These are phyloP conservation scores for Ophthalmolycus amberensis DNA, from an alignment of 2,113 vertebrate species.

Conservation along the genomic window DNA sequence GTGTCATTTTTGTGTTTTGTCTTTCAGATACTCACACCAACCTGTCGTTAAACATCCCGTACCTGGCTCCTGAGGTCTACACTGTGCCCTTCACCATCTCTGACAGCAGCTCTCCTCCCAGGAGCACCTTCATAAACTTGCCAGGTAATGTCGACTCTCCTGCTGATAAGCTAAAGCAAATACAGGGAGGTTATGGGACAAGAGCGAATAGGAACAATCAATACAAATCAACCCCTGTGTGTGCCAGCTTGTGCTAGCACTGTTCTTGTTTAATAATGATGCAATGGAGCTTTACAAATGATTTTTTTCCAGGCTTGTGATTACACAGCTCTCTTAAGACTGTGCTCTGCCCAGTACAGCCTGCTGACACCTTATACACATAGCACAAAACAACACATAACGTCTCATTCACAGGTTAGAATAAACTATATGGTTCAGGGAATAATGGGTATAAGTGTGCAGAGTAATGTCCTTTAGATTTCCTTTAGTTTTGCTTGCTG, in stretches of 20 bases:
- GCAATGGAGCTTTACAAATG: constrained; percentile 40
- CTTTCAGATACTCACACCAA: constrained; percentile 85
- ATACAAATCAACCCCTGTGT: constrained; percentile 41
- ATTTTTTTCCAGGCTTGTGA: constrained; percentile 65
- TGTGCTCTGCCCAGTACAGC: constrained; percentile 16
- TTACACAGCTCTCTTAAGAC: constrained; percentile 38
- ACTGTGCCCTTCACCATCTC: constrained; percentile 85
- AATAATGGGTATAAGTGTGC: not conserved
- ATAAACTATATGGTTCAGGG: not conserved
- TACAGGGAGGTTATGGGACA: constrained; percentile 25
- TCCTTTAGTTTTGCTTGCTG: not conserved
- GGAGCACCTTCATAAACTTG: constrained; percentile 83
- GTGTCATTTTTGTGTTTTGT: constrained; percentile 28
- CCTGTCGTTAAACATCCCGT: constrained; percentile 84
- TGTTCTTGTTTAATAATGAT: constrained; percentile 56
- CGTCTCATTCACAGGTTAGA: not conserved
- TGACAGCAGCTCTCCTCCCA: constrained; percentile 81
- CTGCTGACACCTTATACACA: constrained; percentile 26
- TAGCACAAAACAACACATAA: not conserved
- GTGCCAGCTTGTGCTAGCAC: constrained; percentile 38
- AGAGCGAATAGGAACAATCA: constrained; percentile 48
- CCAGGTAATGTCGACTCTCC: constrained; percentile 77
- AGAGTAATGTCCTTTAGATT: not conserved
- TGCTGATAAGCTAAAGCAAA: constrained; percentile 16
- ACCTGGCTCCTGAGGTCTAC: constrained; percentile 85